Evolutionary conservation across 2,888 invertebrate species (phyloP), one percentile per base, ranked within the genome.

Genomic region (Catocala nupta): DNA sequence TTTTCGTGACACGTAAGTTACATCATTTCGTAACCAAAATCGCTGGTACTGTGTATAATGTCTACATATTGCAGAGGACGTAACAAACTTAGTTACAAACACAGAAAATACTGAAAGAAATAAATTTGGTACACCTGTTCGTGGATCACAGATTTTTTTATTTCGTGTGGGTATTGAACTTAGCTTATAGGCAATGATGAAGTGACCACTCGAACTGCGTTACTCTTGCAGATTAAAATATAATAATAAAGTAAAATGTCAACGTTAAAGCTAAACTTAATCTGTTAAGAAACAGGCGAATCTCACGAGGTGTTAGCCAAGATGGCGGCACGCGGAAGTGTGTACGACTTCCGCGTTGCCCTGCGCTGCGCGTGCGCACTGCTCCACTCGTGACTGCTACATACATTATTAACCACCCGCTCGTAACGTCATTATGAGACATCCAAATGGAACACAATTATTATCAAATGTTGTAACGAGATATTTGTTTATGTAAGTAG

Each of bases 251-350:
- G 34, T 36, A 42, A 25, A 59, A 70, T 39, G 44, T 39, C 59
- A 64, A 53, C 55, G 63, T 62, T 67, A 59, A 70, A 64, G 66
- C 66, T 63, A 70, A 67, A 67, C 57, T 63, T 72, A 75, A 75
- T 71, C 75, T 64, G 66, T 70, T 75, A 71, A 70, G 80, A 78
- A 83, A 80, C 82, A 76, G 81, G 88, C 89, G 87, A 89, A 91
- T 91, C 91, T 90, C 83, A 85, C 84, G 85, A 86, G 85, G 88
- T 87, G 88, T 86, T 82, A 83, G 86, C 82, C 89, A 93, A 93
- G 92, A 93, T 93, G 93, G 93, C 92, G 93, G 91, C 85, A 91
- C 90, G 93, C 93, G 93, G 93, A 94, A 93, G 91, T 92, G 87
- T 83, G 84, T 85, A 78, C 81, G 87, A 91, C 91, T 93, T 93